Conservation (phyloP, 1,140 invertebrate genomes). For the Drosophila orosa region DNA sequence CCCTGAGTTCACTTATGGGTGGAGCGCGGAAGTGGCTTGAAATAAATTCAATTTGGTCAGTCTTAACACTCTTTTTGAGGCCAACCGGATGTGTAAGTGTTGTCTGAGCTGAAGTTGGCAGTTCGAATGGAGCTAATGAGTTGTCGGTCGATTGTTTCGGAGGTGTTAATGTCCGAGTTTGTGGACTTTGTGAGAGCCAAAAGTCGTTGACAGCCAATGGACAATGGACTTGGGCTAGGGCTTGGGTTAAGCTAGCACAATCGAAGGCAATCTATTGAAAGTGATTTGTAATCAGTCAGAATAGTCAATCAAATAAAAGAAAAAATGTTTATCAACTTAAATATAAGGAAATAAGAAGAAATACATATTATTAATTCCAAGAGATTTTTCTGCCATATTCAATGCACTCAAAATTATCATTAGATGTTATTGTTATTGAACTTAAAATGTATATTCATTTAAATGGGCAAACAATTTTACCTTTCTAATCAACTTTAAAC, state of each 20-base stretch:
- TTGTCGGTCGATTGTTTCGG: conserved; percentile 45
- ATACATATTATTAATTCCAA: background rate
- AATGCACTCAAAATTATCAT: background rate
- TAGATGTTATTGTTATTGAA: background rate
- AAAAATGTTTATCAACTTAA: too few relatives aligned
- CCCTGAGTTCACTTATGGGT: conserved; percentile 38
- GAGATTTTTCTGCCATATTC: background rate
- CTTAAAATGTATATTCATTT: too few relatives aligned
- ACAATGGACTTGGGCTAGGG: background rate
- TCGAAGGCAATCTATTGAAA: background rate
- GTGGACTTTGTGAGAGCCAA: conserved; percentile 1
- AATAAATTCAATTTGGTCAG: conserved; percentile 49
- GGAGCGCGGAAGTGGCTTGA: conserved; percentile 53
- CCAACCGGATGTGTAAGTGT: conserved; percentile 70
- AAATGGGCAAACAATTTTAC: too few relatives aligned
- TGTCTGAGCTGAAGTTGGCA: conserved; percentile 36
- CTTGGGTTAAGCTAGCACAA: background rate
- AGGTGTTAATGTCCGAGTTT: conserved; percentile 39
- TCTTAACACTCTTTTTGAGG: conserved; percentile 32
- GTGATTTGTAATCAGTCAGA: conserved; percentile 3
- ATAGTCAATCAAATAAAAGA: background rate
- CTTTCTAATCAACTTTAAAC: background rate
- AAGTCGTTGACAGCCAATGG: background rate
- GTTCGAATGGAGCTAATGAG: conserved; percentile 59
- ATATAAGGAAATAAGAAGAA: background rate